Evolutionary conservation across 2,797 vertebrate species (phyloP).

Genomic region (Schizopygopsis pylzovi): DNA sequence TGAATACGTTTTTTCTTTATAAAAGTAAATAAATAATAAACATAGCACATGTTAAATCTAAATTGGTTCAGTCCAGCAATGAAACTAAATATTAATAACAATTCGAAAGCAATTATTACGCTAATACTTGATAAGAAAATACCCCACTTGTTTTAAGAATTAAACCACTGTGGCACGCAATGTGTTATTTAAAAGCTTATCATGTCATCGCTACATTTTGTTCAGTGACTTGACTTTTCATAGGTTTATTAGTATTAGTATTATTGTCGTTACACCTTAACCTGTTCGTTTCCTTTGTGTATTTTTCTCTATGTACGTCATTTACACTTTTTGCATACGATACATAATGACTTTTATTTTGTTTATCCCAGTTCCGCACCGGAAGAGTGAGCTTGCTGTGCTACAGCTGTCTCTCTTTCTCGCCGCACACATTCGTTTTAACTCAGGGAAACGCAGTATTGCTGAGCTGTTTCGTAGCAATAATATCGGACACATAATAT

Average conservation of each 20-base stretch:
- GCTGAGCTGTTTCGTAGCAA: constrained; percentile 56
- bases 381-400: constrained; percentile 49
- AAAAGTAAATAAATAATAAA: neutral
- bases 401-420: constrained; percentile 46
- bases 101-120: neutral
- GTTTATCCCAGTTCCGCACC: constrained; percentile 12
- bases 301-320: neutral
- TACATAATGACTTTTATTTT: constrained; percentile 19
- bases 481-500: constrained; percentile 43
- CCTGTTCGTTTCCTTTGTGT: neutral
- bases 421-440: constrained; percentile 55
- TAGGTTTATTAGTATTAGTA: neutral
- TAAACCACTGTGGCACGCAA: neutral
- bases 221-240: neutral
- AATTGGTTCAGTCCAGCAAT: neutral
- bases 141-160: neutral
- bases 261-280: too few relatives aligned
- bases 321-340: neutral
- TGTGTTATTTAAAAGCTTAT: neutral
- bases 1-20: neutral
- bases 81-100: neutral
- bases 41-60: neutral
- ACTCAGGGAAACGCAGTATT: constrained; percentile 69
- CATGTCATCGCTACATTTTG: neutral
- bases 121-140: neutral